phyloP scores from a whole-genome alignment of 2,113 vertebrate species.

The Onychostruthus taczanowskii region DNA sequence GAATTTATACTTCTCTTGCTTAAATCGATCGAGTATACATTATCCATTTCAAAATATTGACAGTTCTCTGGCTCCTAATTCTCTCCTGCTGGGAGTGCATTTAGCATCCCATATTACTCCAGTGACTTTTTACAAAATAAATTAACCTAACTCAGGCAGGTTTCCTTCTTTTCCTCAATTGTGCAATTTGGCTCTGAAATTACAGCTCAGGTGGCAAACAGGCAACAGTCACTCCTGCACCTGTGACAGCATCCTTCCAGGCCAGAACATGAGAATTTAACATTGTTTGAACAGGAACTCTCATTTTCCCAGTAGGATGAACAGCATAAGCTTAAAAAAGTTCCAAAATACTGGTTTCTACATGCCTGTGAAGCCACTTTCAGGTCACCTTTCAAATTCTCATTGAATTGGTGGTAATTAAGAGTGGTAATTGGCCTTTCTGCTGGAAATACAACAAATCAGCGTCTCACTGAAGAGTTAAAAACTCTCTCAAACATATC shows the following conservation, averaged over 20 bases:
- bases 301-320: background rate
- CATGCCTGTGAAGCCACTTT: background rate
- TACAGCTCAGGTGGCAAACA: background rate
- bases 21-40: background rate
- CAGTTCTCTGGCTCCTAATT: background rate
- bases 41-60: background rate
- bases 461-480: background rate
- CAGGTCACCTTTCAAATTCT: background rate
- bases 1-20: background rate
- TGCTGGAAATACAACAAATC: background rate
- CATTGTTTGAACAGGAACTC: background rate
- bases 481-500: background rate
- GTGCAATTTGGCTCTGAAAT: conserved; percentile 20
- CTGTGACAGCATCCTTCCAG: conserved; percentile 33
- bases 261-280: conserved; percentile 17
- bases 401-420: background rate
- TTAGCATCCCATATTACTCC: conserved; percentile 12
- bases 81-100: background rate
- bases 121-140: background rate
- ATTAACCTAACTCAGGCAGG: background rate
- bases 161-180: background rate
- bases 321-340: background rate
- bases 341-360: background rate
- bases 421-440: background rate
- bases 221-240: conserved; percentile 19